Base-by-base conservation (phyloP, 2,888 invertebrate genomes). In the Gryllus longicercus region DNA sequence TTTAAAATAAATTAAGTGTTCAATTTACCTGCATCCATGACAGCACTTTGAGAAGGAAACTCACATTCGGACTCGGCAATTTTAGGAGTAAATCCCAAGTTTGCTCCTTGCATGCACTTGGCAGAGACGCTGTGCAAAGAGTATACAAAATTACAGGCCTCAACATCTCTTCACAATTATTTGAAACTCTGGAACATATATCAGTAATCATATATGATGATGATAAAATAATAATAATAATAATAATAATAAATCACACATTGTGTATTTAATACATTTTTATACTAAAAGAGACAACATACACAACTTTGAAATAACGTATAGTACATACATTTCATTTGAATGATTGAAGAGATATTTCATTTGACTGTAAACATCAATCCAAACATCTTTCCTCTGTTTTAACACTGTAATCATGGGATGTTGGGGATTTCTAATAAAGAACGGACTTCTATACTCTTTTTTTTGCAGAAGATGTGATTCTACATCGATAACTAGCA, bases 331-430 rank as follows among this genome's bases (percentile, higher is more conserved):
- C 91, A 86, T 88, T 84, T 89, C 89, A 84, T 91, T 91, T 78
- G 90, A 88, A 85, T 92, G 90, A 76, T 89, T 90, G 83, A 91
- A 91, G 80, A 93, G 87, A 1, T 90, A 90, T 83, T 90, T 89
- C 86, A 94, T 91, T 86, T 93, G 91, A 51, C 89, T 90, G 21
- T 93, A 86, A 5, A 94, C 89, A 85, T 91, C 90, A 82, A 89
- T 88, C 87, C 93, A 92, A 1, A 90, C 89, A 50, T 88, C 88
- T 74, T 89, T 89, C 74, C 91, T 90, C 83, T 90, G 91, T 84
- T 90, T 91, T 78, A 94, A 85, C 25, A 94, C 88, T 0, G 91
- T 91, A 80, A 94, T 91, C 80, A 93, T 89, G 0, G 94, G 94
- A 86, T 94, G 94, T 84, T 92, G 92, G 0, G 92, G 92, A 10